A percentile compares a stretch with the other conserved stretches of the same genome.
phyloP scores from a whole-genome alignment of 1,140 invertebrate species.

The Conopomorpha cramerella region DNA sequence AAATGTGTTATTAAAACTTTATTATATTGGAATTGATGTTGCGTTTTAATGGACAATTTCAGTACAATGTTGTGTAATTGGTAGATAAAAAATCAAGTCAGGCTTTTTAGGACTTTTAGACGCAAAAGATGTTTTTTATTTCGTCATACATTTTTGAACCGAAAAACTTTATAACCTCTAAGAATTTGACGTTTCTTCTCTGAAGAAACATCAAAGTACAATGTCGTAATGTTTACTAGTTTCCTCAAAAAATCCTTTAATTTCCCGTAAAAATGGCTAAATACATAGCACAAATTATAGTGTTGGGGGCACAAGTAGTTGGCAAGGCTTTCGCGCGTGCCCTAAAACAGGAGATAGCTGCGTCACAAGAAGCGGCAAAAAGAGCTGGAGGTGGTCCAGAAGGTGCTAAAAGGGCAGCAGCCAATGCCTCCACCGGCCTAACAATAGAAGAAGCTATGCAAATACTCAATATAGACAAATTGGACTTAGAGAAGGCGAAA shows the following conservation, averaged over 20 bases:
- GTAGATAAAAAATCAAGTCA: no score
- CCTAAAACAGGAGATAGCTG: slow-evolving; percentile 81
- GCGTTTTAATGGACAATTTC: no score
- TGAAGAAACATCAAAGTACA: no score
- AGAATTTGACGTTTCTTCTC: neutral
- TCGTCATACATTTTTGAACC: no score
- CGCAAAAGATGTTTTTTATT: no score
- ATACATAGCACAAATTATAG: slow-evolving; percentile 88
- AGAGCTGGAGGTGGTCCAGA: slow-evolving; percentile 73
- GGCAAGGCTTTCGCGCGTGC: slow-evolving; percentile 89
- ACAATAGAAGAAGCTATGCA: slow-evolving; percentile 90
- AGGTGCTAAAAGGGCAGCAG: slow-evolving; percentile 72
- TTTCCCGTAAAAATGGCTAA: slow-evolving; percentile 75
- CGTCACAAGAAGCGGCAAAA: slow-evolving; percentile 81
- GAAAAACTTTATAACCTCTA: no score
- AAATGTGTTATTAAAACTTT: no score
- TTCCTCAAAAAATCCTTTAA: neutral
- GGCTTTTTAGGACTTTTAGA: no score
- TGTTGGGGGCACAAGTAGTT: slow-evolving; percentile 86
- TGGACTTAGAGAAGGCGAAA: slow-evolving; percentile 73
- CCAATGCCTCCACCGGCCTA: slow-evolving; percentile 81
- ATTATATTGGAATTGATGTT: no score
- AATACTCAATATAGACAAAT: slow-evolving; percentile 85
- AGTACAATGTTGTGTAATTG: no score
- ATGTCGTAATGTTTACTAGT: neutral